A percentile compares a stretch with the other conserved stretches of the same genome.
Evolutionary conservation across 2,797 vertebrate genomes (phyloP).

Genomic region (Aldrovandia affinis): DNA sequence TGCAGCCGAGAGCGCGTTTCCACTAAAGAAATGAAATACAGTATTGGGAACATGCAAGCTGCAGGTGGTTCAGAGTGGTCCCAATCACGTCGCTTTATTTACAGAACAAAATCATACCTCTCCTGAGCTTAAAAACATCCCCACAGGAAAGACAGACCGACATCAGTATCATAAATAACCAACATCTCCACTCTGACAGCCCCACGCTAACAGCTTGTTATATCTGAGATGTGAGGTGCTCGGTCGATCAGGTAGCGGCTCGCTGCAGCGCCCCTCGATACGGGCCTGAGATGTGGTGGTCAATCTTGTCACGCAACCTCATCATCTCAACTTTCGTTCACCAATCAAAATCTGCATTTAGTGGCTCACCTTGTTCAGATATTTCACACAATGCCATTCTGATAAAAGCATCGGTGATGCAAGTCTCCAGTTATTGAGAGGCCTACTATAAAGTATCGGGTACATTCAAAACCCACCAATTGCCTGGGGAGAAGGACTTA

Average conservation of each 20-base stretch:
- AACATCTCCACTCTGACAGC: neutral
- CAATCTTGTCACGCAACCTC: neutral
- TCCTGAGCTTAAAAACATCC: neutral
- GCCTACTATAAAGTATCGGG: neutral
- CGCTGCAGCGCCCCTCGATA: neutral
- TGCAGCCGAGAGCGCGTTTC: neutral
- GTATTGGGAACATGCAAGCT: neutral
- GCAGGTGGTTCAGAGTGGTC: neutral
- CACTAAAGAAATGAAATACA: neutral
- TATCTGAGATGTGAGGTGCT: neutral
- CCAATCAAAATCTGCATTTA: neutral
- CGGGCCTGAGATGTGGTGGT: neutral
- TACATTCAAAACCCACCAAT: neutral
- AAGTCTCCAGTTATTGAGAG: neutral
- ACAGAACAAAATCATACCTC: constrained; percentile 12
- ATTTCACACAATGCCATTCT: neutral
- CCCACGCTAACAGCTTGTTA: neutral
- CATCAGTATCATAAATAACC: neutral
- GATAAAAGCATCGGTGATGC: neutral
- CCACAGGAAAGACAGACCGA: neutral
- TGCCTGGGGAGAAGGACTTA: neutral
- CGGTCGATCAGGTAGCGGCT: neutral
- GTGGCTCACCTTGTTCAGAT: neutral
- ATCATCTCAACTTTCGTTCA: neutral
- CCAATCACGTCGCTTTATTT: constrained; percentile 11